phyloP scores from a whole-genome alignment of 2,113 vertebrate species.

The Phalacrocorax carbo region DNA sequence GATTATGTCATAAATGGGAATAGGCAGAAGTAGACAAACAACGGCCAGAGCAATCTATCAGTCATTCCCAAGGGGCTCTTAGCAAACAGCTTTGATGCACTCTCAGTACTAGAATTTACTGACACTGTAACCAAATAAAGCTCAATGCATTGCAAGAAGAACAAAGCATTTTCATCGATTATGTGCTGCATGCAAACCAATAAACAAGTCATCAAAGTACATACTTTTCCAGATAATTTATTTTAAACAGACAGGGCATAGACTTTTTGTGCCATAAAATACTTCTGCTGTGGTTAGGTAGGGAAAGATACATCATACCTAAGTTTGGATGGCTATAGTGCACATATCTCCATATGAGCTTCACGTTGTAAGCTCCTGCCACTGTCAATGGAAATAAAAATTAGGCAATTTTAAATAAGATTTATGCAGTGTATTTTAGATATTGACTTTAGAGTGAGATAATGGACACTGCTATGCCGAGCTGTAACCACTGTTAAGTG shows the following conservation, averaged over 20 bases:
- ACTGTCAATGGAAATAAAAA: neutral
- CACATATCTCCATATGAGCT: neutral
- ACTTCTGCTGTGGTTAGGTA: neutral
- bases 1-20: neutral
- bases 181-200: neutral
- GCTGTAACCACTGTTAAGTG: neutral
- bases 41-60: neutral
- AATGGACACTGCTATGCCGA: neutral
- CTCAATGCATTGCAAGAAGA: neutral
- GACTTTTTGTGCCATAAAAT: neutral
- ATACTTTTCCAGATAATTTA: neutral
- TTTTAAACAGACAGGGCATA: neutral
- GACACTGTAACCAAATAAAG: neutral
- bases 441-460: neutral
- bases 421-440: neutral
- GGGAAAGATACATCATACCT: neutral
- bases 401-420: neutral
- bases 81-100: neutral
- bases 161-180: neutral
- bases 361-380: neutral
- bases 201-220: neutral
- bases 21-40: neutral
- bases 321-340: neutral
- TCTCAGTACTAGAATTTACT: neutral
- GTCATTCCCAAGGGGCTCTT: neutral